phyloP scores from a whole-genome alignment of 2,113 vertebrate species.

The Atractosteus spatula region DNA sequence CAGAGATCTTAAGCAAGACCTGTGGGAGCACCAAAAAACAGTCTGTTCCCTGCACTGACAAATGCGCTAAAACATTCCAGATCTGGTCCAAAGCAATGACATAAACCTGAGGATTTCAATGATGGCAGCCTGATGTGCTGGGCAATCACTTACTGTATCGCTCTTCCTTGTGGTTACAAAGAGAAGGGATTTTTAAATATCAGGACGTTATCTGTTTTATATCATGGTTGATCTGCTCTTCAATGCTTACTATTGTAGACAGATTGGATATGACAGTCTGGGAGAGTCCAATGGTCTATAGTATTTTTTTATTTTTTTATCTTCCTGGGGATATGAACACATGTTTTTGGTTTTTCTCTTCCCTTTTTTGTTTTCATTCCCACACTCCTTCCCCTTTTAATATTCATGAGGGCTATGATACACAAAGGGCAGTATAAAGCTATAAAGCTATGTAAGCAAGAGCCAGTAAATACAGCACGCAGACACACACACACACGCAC shows the following conservation, averaged over 20 bases:
- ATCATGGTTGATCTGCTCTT: not conserved
- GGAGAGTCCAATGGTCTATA: not conserved
- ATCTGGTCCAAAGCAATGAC: too few relatives aligned
- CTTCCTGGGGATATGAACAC: not conserved
- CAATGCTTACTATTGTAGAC: not conserved
- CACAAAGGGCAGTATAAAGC: constrained; percentile 62
- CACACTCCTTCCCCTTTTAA: constrained; percentile 54
- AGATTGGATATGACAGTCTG: not conserved
- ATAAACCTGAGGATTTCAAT: too few relatives aligned
- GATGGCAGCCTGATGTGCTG: not conserved
- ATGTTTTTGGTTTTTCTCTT: not conserved
- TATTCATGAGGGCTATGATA: constrained; percentile 68
- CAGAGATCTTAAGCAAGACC: too few relatives aligned
- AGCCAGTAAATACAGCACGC: constrained; percentile 38
- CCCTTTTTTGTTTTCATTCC: constrained; percentile 29
- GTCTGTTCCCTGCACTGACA: too few relatives aligned
- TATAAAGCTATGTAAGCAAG: constrained; percentile 33
- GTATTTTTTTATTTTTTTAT: not conserved
- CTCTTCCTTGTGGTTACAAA: not conserved
- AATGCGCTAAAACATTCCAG: too few relatives aligned
- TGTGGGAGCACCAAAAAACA: too few relatives aligned
- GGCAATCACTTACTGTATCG: not conserved
- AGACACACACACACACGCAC: not conserved
- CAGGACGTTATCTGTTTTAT: not conserved
- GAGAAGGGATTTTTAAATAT: not conserved